Percentiles rank a stretch among this genome's conserved stretches.
These are phyloP conservation scores for Amiota minor DNA, from an alignment of 2,888 invertebrate genomes.

Conservation along the genomic window DNA sequence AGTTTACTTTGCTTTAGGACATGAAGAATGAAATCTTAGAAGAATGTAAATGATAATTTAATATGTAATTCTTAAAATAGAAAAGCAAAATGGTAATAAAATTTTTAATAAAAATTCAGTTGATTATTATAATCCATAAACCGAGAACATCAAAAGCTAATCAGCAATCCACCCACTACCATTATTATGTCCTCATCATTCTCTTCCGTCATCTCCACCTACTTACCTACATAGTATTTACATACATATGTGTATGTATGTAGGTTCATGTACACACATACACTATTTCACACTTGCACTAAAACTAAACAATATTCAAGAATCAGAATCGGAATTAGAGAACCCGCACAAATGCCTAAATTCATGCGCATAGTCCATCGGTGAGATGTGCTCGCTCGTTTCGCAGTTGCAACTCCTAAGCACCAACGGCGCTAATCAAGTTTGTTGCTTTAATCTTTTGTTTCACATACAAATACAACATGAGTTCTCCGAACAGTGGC, in stretches of 20 bases:
- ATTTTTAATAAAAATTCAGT: too few relatives aligned
- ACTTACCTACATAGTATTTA: background rate
- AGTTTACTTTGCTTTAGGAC: too few relatives aligned
- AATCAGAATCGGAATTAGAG: background rate
- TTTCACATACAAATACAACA: constrained; percentile 15
- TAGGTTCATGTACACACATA: background rate
- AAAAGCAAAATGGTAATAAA: too few relatives aligned
- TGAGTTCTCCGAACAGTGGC: too few relatives aligned
- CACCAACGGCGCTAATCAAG: constrained; percentile 32
- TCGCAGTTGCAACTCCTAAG: background rate
- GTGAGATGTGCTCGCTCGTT: background rate
- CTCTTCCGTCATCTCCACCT: too few relatives aligned
- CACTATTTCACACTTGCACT: constrained; percentile 19
- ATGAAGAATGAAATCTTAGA: too few relatives aligned
- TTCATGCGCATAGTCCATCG: background rate
- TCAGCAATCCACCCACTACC: too few relatives aligned
- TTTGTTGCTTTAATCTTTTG: constrained; percentile 46
- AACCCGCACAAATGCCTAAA: constrained; percentile 26
- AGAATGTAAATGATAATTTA: too few relatives aligned
- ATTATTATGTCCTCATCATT: too few relatives aligned
- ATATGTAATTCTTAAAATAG: too few relatives aligned
- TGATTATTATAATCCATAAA: too few relatives aligned
- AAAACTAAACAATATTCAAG: constrained; percentile 12
- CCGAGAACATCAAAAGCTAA: too few relatives aligned
- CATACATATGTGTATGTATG: background rate